phyloP scores from a whole-genome alignment of 2,888 invertebrate species.

The Leptinotarsa peninsularis region DNA sequence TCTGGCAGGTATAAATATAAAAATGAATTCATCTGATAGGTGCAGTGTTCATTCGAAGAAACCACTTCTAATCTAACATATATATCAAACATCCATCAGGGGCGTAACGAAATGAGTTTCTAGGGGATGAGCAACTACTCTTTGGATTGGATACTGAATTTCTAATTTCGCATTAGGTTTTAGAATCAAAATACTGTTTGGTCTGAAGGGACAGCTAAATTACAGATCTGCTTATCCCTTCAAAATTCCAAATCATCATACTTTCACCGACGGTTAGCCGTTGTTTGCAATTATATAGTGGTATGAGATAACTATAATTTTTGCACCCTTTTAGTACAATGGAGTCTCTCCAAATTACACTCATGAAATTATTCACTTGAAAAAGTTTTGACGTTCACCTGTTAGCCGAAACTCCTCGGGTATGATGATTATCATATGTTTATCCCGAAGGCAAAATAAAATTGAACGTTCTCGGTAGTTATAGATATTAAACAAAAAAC shows the following conservation, averaged over 20 bases:
- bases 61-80: conserved; percentile 22
- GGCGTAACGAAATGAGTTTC: not conserved
- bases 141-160: no score
- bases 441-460: not conserved
- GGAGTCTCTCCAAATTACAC: not conserved
- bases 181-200: not conserved
- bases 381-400: conserved; percentile 6
- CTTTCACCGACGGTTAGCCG: not conserved
- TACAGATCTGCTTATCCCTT: not conserved
- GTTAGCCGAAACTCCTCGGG: conserved; percentile 1
- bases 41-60: conserved; percentile 32
- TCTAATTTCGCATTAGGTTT: no score
- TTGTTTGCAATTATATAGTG: not conserved
- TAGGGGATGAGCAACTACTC: not conserved
- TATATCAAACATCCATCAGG: conserved; percentile 13
- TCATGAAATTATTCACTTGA: conserved; percentile 17
- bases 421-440: conserved; percentile 16
- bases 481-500: not conserved
- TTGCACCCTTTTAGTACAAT: conserved; percentile 1
- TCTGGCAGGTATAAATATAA: conserved; percentile 44
- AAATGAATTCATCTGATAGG: conserved; percentile 39
- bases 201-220: not conserved
- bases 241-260: not conserved
- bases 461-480: not conserved
- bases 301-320: not conserved